Base-by-base conservation (phyloP, 2,797 vertebrate species). In the Onychomys torridus region DNA sequence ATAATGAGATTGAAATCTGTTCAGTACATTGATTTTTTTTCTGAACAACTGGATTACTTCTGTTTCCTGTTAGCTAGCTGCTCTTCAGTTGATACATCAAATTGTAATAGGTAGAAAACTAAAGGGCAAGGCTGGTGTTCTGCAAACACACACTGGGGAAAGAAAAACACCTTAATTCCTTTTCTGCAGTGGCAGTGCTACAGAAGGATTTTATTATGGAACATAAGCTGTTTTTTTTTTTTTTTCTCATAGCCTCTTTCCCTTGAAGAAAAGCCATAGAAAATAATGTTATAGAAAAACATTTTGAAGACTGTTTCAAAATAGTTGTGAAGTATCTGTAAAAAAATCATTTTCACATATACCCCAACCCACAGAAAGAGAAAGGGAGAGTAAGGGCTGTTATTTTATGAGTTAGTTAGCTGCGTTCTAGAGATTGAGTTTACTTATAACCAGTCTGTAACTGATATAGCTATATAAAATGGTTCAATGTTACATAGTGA, bases 1-100 rank as follows among this genome's bases (percentile, higher is more conserved):
- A 84, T 65, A 96, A 93, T 95, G 97, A 96, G 81, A 96, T 89
- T 94, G 93, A 98, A 96, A 71, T 95, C 96, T 98, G 71, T 67
- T 94, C 82, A 61, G 83, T 71, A 73, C 93, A 97, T 96, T 90
- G 97, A 98, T 98, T 97, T 96, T 61, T 87, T 82, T 37, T 1
- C 3, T 37, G 81, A 97, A 89, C 85, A 97, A 97, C 25, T 2
- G 95, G 94, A 97, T 98, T 97, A 97, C 93, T 97, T 79, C 23
- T 78, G 40, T 95, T 98, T 89, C 9, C 57, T 95, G 61, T 69
- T 86, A 97, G 78, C 95, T 96, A 96, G 65, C 89, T 73, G 92
- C 73, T 90, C 89, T 97, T 97, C 88, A 95, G 94, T 89, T 95
- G 79, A 73, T 96, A 4, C 90, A 96, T 96, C 93, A 97, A 97